Evolutionary conservation across 2,888 invertebrate species (phyloP).

Genomic region (Ormyrus pomaceus): DNA sequence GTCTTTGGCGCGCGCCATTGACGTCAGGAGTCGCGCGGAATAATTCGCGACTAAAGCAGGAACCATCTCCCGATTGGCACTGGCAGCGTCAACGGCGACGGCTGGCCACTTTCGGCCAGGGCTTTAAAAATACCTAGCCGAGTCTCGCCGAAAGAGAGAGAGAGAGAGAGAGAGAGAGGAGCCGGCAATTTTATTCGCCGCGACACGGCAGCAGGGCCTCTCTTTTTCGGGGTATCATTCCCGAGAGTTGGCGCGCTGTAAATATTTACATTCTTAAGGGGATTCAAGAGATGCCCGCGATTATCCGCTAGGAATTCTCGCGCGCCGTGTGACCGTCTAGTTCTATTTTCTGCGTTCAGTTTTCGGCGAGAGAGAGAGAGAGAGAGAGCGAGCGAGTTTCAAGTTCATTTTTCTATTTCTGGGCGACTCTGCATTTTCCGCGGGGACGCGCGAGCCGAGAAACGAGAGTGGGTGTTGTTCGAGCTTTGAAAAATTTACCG

Average conservation of each 20-base stretch:
- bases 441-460: no score
- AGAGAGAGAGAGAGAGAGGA: no score
- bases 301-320: neutral
- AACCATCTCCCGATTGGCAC: slow-evolving; percentile 28
- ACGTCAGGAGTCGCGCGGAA: slow-evolving; percentile 43
- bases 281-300: neutral
- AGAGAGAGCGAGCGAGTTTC: no score
- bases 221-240: no score
- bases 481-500: neutral
- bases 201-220: no score
- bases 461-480: neutral
- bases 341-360: no score
- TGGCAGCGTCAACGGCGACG: neutral
- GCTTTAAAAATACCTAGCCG: slow-evolving; percentile 36
- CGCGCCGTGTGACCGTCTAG: neutral
- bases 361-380: no score
- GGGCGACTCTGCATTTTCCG: no score
- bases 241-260: no score
- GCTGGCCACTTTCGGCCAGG: slow-evolving; percentile 2
- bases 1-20: slow-evolving; percentile 22
- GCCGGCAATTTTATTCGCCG: no score
- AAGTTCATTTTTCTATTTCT: no score
- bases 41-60: slow-evolving; percentile 42
- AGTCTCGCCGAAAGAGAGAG: no score
- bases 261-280: slow-evolving; percentile 7